Evolutionary conservation across 2,888 invertebrate genomes (phyloP), one percentile per base, ranked within the genome.

Genomic region (Scrobipalpa atriplicella): DNA sequence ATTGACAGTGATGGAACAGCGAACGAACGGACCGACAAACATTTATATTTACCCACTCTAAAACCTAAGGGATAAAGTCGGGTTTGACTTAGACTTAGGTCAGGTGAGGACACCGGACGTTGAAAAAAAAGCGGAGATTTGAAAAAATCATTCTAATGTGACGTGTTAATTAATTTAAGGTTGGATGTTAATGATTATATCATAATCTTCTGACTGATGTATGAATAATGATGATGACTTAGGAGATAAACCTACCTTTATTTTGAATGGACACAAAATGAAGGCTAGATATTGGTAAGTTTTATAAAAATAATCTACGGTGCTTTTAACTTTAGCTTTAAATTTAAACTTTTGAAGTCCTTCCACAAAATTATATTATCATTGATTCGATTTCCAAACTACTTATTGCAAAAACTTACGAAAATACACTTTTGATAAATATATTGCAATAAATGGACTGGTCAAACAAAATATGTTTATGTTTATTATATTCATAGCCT

Each of bases 1-100:
- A 92, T 92, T 92, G 92, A 92, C 92, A 91, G 84, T 92, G 92
- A 92, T 92, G 88, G 92, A 92, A 90, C 87, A 87, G 86, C 79
- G 79, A 78, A 74, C 77, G 77, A 73, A 76, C 78, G 75, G 77
- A 79, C 81, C 69, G 73, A 75, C 83, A 76, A 80, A 78, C 72
- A 73, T 41, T 64, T 36, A 56, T 56, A 64, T 73, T 73, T 75
- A 77, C 75, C 69, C 66, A 69, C 60, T 41, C 65, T 71, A 75
- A 69, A 65, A 60, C 2, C 47, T 62, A 70, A 51, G 68, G 10
- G 21, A 70, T 77, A 84, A 75, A 74, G 82, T 69, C 66, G 66
- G 73, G 71, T 75, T 85, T 19, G 70, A 71, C 39, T 71, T 8
- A 61, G 8, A n/a, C 47, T n/a, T 47, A 21, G 19, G 41, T 13